phyloP scores from a whole-genome alignment of 1,140 invertebrate genomes.

The Sogatella furcifera region DNA sequence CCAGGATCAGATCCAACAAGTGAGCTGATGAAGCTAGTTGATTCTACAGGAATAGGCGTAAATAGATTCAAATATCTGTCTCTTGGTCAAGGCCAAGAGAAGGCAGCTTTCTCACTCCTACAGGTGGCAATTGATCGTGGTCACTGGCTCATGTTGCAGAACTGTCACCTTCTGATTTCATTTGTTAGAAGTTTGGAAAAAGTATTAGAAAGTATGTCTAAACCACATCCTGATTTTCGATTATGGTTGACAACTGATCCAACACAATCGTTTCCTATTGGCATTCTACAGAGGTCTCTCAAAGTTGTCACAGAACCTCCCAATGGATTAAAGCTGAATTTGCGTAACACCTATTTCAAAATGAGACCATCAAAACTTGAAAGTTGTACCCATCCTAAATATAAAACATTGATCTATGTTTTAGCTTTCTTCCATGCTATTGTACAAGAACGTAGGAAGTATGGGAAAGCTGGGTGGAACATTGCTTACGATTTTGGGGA shows the following conservation, averaged over 20 bases:
- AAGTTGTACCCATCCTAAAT: constrained; percentile 57
- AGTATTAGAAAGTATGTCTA: constrained; percentile 59
- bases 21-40: constrained; percentile 79
- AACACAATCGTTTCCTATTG: constrained; percentile 72
- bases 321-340: constrained; percentile 77
- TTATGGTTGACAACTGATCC: constrained; percentile 87
- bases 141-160: constrained; percentile 83
- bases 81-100: constrained; percentile 80
- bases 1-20: constrained; percentile 78
- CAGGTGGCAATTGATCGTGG: constrained; percentile 62
- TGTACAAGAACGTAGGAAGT: constrained; percentile 80
- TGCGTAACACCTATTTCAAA: constrained; percentile 81
- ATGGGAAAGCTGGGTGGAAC: constrained; percentile 90
- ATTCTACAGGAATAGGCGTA: constrained; percentile 49
- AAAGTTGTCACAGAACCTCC: constrained; percentile 81
- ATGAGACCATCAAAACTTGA: constrained; percentile 57
- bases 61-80: constrained; percentile 73
- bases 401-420: constrained; percentile 69
- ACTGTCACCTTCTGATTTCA: constrained; percentile 73
- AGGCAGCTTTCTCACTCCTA: constrained; percentile 58
- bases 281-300: constrained; percentile 71
- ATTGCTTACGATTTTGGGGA: constrained; percentile 87
- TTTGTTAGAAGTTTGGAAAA: constrained; percentile 75
- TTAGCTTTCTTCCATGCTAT: constrained; percentile 86
- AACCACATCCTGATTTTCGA: constrained; percentile 80